Percentiles rank a stretch among this genome's conserved stretches.
Evolutionary conservation across 2,797 vertebrate genomes (phyloP).

Genomic region (Oryzias dopingdopingensis): DNA sequence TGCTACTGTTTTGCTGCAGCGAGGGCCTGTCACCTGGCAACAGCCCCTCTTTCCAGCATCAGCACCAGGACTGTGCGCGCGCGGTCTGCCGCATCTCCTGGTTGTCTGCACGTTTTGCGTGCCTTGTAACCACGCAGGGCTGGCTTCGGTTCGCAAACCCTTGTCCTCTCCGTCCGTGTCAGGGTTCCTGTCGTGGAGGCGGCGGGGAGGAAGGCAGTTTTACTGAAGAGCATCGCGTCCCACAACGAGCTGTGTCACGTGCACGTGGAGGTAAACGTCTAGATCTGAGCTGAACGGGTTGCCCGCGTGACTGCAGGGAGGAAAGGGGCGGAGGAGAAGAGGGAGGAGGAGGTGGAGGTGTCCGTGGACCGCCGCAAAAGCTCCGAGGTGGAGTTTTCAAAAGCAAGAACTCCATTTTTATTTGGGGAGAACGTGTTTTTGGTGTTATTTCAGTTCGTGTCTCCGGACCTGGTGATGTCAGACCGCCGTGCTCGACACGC

Average conservation of each 20-base stretch:
- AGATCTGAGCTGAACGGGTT: constrained; percentile 67
- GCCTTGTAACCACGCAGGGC: constrained; percentile 72
- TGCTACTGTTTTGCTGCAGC: constrained; percentile 30
- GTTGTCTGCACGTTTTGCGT: constrained; percentile 59
- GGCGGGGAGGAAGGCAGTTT: not conserved
- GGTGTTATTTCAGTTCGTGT: constrained; percentile 29
- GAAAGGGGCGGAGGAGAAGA: constrained; percentile 55
- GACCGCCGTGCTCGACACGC: constrained; percentile 31
- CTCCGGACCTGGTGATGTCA: constrained; percentile 25
- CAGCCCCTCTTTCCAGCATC: constrained; percentile 74
- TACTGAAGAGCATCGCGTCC: constrained; percentile 4
- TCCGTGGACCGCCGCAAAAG: constrained; percentile 57
- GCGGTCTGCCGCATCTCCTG: constrained; percentile 62
- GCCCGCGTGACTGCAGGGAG: constrained; percentile 80
- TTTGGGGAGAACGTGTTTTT: constrained; percentile 11
- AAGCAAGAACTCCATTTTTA: constrained; percentile 16
- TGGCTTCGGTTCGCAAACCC: constrained; percentile 66
- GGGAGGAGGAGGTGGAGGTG: constrained; percentile 9
- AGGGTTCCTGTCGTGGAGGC: constrained; percentile 14
- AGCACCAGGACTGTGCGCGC: constrained; percentile 65
- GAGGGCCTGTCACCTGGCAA: constrained; percentile 68
- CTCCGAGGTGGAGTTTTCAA: constrained; percentile 38
- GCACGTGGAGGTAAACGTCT: constrained; percentile 68
- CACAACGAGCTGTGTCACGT: constrained; percentile 5
- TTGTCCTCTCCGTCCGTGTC: constrained; percentile 12